These are phyloP conservation scores for Pocillopora verrucosa DNA, from an alignment of 64 coral and sea anemone genomes.

Conservation along the genomic window DNA sequence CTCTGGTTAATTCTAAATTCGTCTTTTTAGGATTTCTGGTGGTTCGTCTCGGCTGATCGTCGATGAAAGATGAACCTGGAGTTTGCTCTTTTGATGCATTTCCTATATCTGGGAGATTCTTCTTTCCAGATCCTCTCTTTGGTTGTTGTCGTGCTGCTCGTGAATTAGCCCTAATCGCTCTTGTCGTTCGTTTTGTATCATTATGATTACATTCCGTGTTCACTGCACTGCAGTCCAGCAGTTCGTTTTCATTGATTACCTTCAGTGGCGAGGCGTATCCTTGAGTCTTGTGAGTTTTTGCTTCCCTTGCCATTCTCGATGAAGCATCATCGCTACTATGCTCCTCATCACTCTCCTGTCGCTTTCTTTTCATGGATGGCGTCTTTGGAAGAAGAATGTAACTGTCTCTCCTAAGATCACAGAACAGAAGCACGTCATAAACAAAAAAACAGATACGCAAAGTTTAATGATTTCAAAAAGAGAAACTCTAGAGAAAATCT, in stretches of 20 bases:
- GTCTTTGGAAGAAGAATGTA: slow-evolving; percentile 80
- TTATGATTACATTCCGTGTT: not conserved
- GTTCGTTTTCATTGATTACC: slow-evolving; percentile 21
- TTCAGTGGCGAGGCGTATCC: slow-evolving; percentile 15
- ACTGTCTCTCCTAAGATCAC: slow-evolving; percentile 48
- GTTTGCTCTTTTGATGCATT: not conserved
- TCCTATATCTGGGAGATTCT: not conserved
- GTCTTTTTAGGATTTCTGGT: slow-evolving; percentile 62
- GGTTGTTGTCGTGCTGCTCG: slow-evolving; percentile 5
- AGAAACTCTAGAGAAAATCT: not conserved
- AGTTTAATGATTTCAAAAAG: not conserved
- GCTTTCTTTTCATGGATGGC: slow-evolving; percentile 85
- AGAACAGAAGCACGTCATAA: not conserved
- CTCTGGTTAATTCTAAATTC: not conserved
- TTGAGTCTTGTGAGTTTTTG: slow-evolving; percentile 38
- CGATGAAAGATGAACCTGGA: not conserved
- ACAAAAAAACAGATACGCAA: not conserved
- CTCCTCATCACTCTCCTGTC: slow-evolving; percentile 34
- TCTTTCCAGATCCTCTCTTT: slow-evolving; percentile 22
- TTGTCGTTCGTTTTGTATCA: not conserved
- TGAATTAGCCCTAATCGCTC: not conserved
- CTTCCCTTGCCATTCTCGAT: slow-evolving; percentile 9
- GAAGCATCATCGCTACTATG: slow-evolving; percentile 16
- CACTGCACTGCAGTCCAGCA: not conserved
- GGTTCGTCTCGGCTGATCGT: slow-evolving; percentile 15